Conservation (phyloP, 2,888 invertebrate species). For the Nephrotoma flavescens region DNA sequence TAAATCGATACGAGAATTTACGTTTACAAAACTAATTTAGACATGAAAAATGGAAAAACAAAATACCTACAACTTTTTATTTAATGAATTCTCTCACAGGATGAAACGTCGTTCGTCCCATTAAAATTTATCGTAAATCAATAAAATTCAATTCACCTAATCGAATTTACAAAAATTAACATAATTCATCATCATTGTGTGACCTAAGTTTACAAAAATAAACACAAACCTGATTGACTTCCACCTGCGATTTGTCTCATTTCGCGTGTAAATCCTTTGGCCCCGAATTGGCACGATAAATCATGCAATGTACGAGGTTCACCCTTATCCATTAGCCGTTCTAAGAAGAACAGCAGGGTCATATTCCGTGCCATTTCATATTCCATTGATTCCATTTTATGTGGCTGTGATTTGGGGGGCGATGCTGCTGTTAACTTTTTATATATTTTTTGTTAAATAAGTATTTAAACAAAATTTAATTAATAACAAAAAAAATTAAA, state of each 20-base stretch:
- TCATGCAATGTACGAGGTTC: conserved; percentile 93
- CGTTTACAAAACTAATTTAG: not conserved
- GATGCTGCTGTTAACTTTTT: too few species aligned
- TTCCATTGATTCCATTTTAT: conserved; percentile 75
- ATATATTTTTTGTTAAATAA: conserved; percentile 2
- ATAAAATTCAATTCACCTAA: not conserved
- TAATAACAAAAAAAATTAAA: not conserved
- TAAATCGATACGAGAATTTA: not conserved
- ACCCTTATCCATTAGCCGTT: conserved; percentile 90
- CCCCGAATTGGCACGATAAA: conserved; percentile 97
- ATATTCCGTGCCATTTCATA: conserved; percentile 88
- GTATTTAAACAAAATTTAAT: not conserved
- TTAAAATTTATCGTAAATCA: not conserved
- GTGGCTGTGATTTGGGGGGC: not conserved
- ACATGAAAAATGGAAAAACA: not conserved
- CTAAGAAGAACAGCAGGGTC: conserved; percentile 96
- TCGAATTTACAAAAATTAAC: not conserved
- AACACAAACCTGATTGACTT: conserved; percentile 69
- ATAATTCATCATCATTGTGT: not conserved
- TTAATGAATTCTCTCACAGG: not conserved
- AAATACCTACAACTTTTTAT: not conserved
- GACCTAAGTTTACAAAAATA: not conserved
- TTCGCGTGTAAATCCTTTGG: conserved; percentile 97
- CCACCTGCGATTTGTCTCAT: conserved; percentile 94
- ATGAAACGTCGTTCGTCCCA: not conserved